Evolutionary conservation across 2,113 vertebrate species (phyloP), one percentile per base, ranked within the genome.

Genomic region (Salvator merianae): DNA sequence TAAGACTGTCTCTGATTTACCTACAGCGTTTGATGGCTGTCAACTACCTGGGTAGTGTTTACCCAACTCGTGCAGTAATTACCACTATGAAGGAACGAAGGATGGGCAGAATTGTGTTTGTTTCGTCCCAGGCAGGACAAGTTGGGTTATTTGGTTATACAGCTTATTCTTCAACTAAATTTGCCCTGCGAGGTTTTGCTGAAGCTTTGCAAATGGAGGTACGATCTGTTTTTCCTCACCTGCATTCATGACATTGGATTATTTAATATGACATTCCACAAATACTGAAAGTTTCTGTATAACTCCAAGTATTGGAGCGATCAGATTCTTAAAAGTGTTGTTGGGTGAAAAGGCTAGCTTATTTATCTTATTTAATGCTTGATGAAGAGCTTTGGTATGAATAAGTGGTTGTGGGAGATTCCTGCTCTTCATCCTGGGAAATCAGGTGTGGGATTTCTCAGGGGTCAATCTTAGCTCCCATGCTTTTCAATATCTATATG

Each of bases 191-290:
- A 71, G 99, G 98, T 5, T 87, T 99, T 91, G 98, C 99, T 1
- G 98, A 99, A 95, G 97, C 98, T 1, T 93, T 99, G 93, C 98
- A 99, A 93, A 99, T 99, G 99, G 99, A 99, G 97, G 99, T 98
- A 94, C 83, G 91, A n/a, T 36, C 4, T 1, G 12, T 4, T 30
- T 1, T 34, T 65, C 10, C 53, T 71, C 20, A 62, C 14, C 7
- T 74, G 5, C 55, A 50, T 66, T 26, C 13, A 12, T 73, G 6
- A 5, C 28, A n/a, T 47, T 36, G 34, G 26, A 59, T 59, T 30
- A 4, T 66, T 5, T 77, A 5, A 24, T 22, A n/a, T 77, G 50
- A 43, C 3, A 6, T 5, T 36, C 14, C 53, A 53, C 1, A n/a
- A 22, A 20, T 81, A 20, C 12, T 7, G 40, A 69, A 75, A 38